These are phyloP conservation scores for Fragum whitleyi DNA, from an alignment of 2,888 invertebrate species.

Conservation along the genomic window DNA sequence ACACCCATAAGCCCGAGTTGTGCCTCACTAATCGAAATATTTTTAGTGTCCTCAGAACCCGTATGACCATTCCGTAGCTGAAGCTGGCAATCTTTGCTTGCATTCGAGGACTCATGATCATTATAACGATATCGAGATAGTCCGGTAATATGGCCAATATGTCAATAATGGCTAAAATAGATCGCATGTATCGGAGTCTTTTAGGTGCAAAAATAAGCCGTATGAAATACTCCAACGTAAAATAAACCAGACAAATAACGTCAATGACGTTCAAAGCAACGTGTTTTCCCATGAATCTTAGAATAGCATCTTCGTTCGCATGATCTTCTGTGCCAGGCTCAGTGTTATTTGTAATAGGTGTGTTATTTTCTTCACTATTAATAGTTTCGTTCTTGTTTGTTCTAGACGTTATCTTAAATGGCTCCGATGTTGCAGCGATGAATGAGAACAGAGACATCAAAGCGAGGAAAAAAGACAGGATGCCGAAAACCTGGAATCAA, in stretches of 20 bases:
- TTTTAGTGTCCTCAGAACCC: constrained; percentile 76
- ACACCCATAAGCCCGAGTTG: constrained; percentile 79
- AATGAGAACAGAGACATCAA: constrained; percentile 68
- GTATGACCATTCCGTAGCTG: constrained; percentile 72
- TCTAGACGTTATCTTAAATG: constrained; percentile 38
- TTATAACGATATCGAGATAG: constrained; percentile 74
- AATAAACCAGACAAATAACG: constrained; percentile 60
- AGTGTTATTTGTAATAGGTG: not conserved
- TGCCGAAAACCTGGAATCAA: constrained; percentile 65
- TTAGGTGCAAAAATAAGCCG: constrained; percentile 57
- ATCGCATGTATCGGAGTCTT: constrained; percentile 51
- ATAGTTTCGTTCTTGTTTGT: too few species aligned
- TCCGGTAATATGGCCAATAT: constrained; percentile 74
- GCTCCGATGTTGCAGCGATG: constrained; percentile 63
- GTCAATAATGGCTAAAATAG: constrained; percentile 66
- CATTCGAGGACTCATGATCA: constrained; percentile 51
- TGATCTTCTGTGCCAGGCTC: not conserved
- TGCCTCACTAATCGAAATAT: constrained; percentile 79
- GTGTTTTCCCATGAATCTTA: constrained; percentile 40
- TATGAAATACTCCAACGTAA: constrained; percentile 59
- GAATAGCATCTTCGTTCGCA: not conserved
- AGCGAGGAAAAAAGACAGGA: constrained; percentile 62
- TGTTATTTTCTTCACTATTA: too few species aligned
- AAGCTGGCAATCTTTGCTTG: constrained; percentile 48
- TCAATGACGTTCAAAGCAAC: constrained; percentile 61